These are phyloP conservation scores for Emys orbicularis DNA, from an alignment of 2,797 vertebrate species.

Conservation along the genomic window DNA sequence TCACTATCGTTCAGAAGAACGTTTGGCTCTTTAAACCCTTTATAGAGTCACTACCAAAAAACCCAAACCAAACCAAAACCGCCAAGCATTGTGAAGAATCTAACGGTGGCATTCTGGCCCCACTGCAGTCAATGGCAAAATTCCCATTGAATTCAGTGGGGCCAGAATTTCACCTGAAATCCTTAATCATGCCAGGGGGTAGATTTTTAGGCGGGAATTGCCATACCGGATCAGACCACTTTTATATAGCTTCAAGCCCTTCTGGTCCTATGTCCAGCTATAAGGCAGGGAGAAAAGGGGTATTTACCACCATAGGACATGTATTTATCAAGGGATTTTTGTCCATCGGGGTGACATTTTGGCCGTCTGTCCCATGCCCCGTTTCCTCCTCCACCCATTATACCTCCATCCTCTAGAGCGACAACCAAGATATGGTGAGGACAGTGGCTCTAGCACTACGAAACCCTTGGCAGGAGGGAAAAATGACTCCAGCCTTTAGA, in stretches of 20 bases:
- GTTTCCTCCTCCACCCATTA: neutral
- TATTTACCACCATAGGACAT: neutral
- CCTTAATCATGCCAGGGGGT: neutral
- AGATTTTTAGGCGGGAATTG: neutral
- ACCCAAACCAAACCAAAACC: neutral
- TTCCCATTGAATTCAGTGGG: neutral
- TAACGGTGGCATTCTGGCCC: neutral
- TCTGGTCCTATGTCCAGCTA: neutral
- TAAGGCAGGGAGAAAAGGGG: neutral
- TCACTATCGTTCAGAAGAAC: rapidly evolving
- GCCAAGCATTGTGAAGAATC: neutral
- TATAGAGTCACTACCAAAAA: neutral
- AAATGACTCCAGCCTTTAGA: no score
- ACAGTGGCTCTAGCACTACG: neutral
- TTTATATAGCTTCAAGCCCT: neutral
- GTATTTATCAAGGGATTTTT: neutral
- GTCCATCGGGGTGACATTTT: neutral
- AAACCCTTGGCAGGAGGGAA: neutral
- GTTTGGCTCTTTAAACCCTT: neutral
- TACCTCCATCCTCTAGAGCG: neutral
- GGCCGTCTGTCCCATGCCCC: neutral
- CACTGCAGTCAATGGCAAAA: neutral
- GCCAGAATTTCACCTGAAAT: neutral
- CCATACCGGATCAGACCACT: neutral
- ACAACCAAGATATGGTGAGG: neutral